A percentile compares a stretch with the other conserved stretches of the same genome.
These are phyloP conservation scores for Gavialis gangeticus DNA, from an alignment of 2,113 vertebrate species.

Conservation along the genomic window DNA sequence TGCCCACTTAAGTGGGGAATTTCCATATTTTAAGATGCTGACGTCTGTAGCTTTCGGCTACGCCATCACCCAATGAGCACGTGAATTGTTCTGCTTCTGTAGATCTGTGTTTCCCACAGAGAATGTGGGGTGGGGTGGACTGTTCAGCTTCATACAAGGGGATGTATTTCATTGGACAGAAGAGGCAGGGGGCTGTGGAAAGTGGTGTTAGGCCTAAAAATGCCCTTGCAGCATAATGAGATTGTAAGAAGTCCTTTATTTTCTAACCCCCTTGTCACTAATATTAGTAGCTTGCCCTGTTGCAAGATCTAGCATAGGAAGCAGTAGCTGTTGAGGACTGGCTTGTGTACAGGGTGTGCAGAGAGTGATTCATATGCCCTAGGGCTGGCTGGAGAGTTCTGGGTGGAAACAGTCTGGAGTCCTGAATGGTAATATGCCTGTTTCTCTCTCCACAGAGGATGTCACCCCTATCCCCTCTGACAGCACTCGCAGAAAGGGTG, in stretches of 20 bases:
- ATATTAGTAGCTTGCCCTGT: background rate
- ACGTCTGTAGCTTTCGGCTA: background rate
- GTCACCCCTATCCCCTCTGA: constrained; percentile 98
- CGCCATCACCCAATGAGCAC: background rate
- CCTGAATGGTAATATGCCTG: background rate
- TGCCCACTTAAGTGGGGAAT: background rate
- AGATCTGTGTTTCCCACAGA: background rate
- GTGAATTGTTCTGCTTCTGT: background rate
- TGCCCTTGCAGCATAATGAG: background rate
- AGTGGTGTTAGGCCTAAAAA: background rate
- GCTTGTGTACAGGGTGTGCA: rapidly evolving
- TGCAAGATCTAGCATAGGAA: background rate
- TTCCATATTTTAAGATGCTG: background rate
- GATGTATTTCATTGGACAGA: no score
- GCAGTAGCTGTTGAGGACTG: rapidly evolving
- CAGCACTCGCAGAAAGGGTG: constrained; percentile 98
- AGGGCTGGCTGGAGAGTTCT: background rate
- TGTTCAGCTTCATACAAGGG: background rate
- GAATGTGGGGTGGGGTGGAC: background rate
- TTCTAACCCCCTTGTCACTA: background rate
- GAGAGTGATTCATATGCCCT: background rate
- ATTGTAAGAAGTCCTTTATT: background rate
- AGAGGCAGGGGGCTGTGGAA: background rate
- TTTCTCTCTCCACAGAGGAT: constrained; percentile 87
- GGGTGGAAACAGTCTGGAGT: background rate